A percentile compares a stretch with the other conserved stretches of the same genome.
phyloP scores from a whole-genome alignment of 2,888 invertebrate genomes.

The Dinocampus coccinellae region DNA sequence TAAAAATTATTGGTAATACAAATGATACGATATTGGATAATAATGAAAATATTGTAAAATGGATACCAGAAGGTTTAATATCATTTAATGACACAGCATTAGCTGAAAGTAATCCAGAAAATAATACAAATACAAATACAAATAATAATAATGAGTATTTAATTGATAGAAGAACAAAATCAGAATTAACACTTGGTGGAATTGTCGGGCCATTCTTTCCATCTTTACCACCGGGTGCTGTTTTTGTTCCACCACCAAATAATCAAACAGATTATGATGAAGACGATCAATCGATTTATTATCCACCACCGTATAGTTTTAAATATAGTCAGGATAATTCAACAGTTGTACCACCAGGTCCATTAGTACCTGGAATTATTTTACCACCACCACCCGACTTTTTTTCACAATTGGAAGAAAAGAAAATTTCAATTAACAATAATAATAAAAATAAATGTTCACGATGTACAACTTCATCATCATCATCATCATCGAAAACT shows the following conservation, averaged over 20 bases:
- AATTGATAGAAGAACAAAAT: conserved; percentile 66
- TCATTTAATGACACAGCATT: conserved; percentile 72
- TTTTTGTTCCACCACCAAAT: conserved; percentile 70
- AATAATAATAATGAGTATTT: conserved; percentile 72
- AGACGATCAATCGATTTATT: conserved; percentile 92
- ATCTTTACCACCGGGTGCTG: conserved; percentile 76
- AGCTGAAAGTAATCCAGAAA: conserved; percentile 73
- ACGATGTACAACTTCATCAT: conserved; percentile 55
- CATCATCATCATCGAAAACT: conserved; percentile 43
- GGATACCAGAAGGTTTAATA: conserved; percentile 69
- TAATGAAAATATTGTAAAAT: conserved; percentile 61
- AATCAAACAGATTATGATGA: conserved; percentile 84
- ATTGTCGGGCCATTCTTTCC: conserved; percentile 67
- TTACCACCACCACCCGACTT: conserved; percentile 90
- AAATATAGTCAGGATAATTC: conserved; percentile 85
- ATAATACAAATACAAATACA: conserved; percentile 73
- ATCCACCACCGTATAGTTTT: conserved; percentile 92
- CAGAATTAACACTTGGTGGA: conserved; percentile 63
- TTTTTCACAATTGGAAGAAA: conserved; percentile 78
- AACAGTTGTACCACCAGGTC: conserved; percentile 83
- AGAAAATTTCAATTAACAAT: conserved; percentile 60
- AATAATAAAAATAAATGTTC: conserved; percentile 50
- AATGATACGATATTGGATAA: conserved; percentile 80
- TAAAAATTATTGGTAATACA: conserved; percentile 84
- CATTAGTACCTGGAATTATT: conserved; percentile 89